Evolutionary conservation across 2,113 vertebrate genomes (phyloP).

Genomic region (Antechinus stuartii): DNA sequence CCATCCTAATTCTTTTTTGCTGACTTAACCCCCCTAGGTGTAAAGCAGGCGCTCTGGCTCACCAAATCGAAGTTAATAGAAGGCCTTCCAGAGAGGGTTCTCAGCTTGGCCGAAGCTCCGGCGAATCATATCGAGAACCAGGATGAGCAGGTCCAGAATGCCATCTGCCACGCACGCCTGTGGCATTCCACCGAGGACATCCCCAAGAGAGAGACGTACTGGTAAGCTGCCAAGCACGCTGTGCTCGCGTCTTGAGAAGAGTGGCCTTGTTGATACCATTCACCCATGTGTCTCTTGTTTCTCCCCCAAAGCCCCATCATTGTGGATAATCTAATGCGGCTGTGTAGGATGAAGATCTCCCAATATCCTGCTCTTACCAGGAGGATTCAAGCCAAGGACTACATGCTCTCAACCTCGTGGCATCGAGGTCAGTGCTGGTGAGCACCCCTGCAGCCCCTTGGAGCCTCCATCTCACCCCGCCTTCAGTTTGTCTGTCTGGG

Average conservation of each 20-base stretch:
- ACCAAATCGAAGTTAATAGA: constrained; percentile 91
- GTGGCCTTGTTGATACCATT: constrained; percentile 15
- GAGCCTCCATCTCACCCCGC: not conserved
- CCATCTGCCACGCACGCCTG: constrained; percentile 88
- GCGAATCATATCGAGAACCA: constrained; percentile 86
- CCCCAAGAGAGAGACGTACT: constrained; percentile 86
- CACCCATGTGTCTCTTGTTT: constrained; percentile 54
- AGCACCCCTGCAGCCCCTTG: not conserved
- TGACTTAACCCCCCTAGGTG: constrained; percentile 82
- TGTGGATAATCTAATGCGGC: constrained; percentile 89
- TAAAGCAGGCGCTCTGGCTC: constrained; percentile 94
- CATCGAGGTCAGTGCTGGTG: constrained; percentile 88
- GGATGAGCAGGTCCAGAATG: constrained; percentile 84
- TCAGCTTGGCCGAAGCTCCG: constrained; percentile 76
- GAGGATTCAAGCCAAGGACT: constrained; percentile 88
- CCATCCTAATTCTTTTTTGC: not conserved
- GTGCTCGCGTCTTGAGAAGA: not conserved
- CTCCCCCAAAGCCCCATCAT: constrained; percentile 87
- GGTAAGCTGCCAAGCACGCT: constrained; percentile 83
- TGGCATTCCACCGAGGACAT: constrained; percentile 88
- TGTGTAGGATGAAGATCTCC: constrained; percentile 87
- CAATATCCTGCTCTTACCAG: constrained; percentile 85
- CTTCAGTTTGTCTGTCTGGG: not conserved
- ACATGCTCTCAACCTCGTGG: constrained; percentile 87
- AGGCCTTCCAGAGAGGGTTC: constrained; percentile 88